Conservation (phyloP, 1,140 invertebrate species). For the Trinorchestia longiramus region DNA sequence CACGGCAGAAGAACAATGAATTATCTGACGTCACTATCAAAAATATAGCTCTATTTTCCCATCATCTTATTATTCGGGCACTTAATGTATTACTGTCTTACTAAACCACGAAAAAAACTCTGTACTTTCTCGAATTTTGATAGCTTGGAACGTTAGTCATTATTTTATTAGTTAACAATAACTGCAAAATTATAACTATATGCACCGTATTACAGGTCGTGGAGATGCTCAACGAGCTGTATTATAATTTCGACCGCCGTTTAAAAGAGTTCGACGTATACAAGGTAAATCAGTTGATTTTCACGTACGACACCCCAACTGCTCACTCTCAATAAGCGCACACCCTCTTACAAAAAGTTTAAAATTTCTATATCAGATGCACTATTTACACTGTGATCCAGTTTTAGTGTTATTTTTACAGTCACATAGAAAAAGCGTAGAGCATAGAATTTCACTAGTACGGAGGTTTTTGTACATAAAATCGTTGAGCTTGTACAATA, state of each 20-base stretch:
- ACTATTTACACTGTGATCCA: no score
- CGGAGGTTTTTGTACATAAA: no score
- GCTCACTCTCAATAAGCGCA: no score
- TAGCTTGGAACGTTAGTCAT: neutral
- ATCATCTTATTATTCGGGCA: neutral
- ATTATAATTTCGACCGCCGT: neutral
- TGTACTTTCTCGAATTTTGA: neutral
- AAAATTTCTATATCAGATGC: no score
- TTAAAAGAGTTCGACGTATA: neutral
- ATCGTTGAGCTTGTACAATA: no score
- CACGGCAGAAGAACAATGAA: neutral
- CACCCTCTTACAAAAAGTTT: no score
- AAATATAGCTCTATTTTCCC: neutral
- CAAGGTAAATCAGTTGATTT: constrained; percentile 70
- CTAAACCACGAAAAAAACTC: neutral
- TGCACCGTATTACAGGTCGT: neutral
- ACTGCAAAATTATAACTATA: neutral
- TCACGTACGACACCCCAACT: neutral
- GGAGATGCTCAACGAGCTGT: neutral
- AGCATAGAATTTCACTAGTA: no score
- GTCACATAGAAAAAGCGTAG: no score
- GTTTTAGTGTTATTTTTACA: no score
- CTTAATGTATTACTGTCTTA: neutral
- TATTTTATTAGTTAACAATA: neutral
- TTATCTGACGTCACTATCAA: neutral